Base-by-base conservation (phyloP, 2,797 vertebrate genomes). In the Myotis vivesi region DNA sequence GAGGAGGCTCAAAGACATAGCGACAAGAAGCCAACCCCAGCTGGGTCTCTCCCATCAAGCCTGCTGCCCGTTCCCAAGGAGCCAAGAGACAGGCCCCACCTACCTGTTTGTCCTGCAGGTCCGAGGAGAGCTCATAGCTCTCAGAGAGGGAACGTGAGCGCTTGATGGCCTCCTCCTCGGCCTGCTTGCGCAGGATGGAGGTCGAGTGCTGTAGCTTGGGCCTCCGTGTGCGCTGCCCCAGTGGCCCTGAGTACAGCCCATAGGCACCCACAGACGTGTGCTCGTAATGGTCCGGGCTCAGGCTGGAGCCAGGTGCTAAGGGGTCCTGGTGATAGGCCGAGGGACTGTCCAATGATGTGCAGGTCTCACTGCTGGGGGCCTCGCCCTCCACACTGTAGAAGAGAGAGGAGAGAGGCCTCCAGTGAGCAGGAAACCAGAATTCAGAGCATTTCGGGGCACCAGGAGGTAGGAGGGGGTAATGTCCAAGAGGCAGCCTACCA, bases 121-220 rank as follows among this genome's bases (percentile, higher is more conserved):
- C 99, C 5, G 99, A 99, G 81, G 99, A 99, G 98, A 99, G 99
- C 98, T 99, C 99, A 98, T 99, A 99, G 99, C 99, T 99, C 98
- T 99, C 99, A 0, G 99, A 99, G 89, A 99, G 99, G 0, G 99
- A 99, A 93, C 99, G 98, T 0, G 99, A 99, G 92, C 99, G 98
- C 96, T 99, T 99, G 98, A 99, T 99, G 96, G 99, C 99, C 94
- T 99, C 99, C 91, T 99, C 99, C 97, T 99, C 99, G 0, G 99
- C 99, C 98, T 99, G 99, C 97, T 99, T 99, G 85, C 99, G 99
- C 91, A 99, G 98, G 97, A 99, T 99, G 89, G 99, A 99, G 75
- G 99, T 98, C 0, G 99, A 99, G 97, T 99, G 99, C 97, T 99
- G 99, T 57, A 99, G 99, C 93, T 99, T 99, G 16, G 99, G 98